Conservation (phyloP, 2,888 invertebrate genomes). For the Gisinianus flammeolus region DNA sequence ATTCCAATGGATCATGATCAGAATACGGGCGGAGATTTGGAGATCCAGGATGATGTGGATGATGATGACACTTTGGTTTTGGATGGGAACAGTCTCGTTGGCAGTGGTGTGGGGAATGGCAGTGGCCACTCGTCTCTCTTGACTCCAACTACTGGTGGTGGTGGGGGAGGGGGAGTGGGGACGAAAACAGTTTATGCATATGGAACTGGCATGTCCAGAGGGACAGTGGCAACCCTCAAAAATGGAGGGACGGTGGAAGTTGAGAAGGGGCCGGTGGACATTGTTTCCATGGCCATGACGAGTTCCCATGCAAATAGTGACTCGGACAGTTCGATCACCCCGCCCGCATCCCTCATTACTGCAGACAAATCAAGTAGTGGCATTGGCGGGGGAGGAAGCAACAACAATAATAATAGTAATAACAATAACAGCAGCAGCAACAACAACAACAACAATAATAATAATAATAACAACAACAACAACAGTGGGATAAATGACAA, state of each 20-base stretch:
- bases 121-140: too few species aligned
- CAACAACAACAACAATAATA: neutral
- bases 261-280: slow-evolving; percentile 45
- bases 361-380: neutral
- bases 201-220: slow-evolving; percentile 24
- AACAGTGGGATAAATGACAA: neutral
- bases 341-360: slow-evolving; percentile 11
- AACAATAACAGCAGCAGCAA: neutral
- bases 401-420: neutral
- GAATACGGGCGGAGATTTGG: slow-evolving; percentile 15
- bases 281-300: slow-evolving; percentile 49
- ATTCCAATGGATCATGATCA: neutral
- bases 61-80: slow-evolving; percentile 27
- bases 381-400: neutral
- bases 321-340: slow-evolving; percentile 42
- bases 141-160: too few species aligned
- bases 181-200: slow-evolving; percentile 32
- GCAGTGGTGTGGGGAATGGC: neutral
- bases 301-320: slow-evolving; percentile 44
- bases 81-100: neutral
- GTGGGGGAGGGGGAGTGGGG: slow-evolving; percentile 12
- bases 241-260: slow-evolving; percentile 37
- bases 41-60: slow-evolving; percentile 27
- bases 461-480: slow-evolving; percentile 26
- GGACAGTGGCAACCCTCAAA: slow-evolving; percentile 32